Evolutionary conservation across 2,888 invertebrate genomes (phyloP), one percentile per base, ranked within the genome.

Genomic region (Margaritifera margaritifera): DNA sequence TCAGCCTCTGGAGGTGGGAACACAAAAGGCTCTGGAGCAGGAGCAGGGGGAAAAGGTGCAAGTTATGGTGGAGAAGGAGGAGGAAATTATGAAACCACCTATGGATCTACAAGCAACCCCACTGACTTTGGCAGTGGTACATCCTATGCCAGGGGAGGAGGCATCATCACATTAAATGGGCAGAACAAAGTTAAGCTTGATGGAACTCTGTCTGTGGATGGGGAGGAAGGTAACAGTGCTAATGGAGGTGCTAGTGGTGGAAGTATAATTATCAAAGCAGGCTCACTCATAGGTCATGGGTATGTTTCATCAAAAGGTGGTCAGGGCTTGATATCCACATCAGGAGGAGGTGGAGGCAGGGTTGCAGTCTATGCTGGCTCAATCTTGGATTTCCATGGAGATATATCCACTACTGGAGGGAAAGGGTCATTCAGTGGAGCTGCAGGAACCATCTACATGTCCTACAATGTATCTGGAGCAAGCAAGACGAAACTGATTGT

Each of bases 11-110:
- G 67, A 19, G 69, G 77, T 50, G 80, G 81, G 1, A 66, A 74
- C n/a, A 53, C 68, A 19, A 42, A 61, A 61, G 75, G 77, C 4
- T 15, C 60, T 20, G 79, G 78, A 20, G 69, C 63, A 19, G 71
- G 71, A 27, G 54, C 64, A 19, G 58, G 63, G 0, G 27, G 52
- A 8, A 56, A 53, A 52, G 84, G 84, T 2, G 84, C 76, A 3
- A 81, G 81, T 62, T 71, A 82, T 68, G 84, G 84, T n/a, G 84
- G 84, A 31, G 75, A 80, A 27, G 83, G 83, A 20, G 80, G 80
- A 31, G 60, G n/a, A n/a, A 72, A 72, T 52, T n/a, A 59, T 3
- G 69, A 62, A 25, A 60, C 67, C 19, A 72, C 74, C 11, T 81
- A 81, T 65, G 83, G 82, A 19, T 78, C 79, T 4, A 65, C 76